Evolutionary conservation across 2,888 invertebrate species (phyloP).

Genomic region (Isotomurus palustris): DNA sequence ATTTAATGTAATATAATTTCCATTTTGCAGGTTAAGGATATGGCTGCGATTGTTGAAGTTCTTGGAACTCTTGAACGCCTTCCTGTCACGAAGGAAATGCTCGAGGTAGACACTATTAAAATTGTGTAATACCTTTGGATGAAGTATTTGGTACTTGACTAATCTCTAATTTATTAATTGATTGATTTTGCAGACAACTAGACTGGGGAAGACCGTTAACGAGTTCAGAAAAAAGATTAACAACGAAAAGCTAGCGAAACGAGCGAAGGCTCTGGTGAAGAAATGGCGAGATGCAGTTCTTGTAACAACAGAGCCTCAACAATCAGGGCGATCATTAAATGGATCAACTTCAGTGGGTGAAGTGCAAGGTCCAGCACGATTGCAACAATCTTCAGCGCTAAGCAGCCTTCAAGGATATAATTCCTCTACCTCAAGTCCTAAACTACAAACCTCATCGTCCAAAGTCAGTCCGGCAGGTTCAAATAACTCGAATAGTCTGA

Average conservation of each 20-base stretch:
- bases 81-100: conserved; percentile 81
- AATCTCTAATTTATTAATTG: conserved; percentile 1
- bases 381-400: not conserved
- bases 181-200: conserved; percentile 69
- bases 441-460: conserved; percentile 21
- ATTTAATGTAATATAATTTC: not conserved
- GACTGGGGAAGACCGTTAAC: conserved; percentile 89
- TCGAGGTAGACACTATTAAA: conserved; percentile 62
- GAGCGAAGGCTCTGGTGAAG: conserved; percentile 86
- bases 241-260: conserved; percentile 76
- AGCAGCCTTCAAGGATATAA: conserved; percentile 16
- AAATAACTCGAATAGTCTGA: conserved; percentile 39
- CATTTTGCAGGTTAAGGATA: conserved; percentile 86
- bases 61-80: conserved; percentile 87
- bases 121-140: not conserved
- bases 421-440: conserved; percentile 30
- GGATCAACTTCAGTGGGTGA: conserved; percentile 12
- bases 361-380: not conserved
- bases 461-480: conserved; percentile 34
- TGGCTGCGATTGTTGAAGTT: conserved; percentile 87
- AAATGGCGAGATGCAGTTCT: conserved; percentile 86
- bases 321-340: conserved; percentile 8
- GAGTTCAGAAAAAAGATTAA: conserved; percentile 80
- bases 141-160: conserved; percentile 9
- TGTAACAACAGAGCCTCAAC: conserved; percentile 28